These are phyloP conservation scores for Cheirogaleus major DNA, from an alignment of 2,797 vertebrate genomes.

Conservation along the genomic window DNA sequence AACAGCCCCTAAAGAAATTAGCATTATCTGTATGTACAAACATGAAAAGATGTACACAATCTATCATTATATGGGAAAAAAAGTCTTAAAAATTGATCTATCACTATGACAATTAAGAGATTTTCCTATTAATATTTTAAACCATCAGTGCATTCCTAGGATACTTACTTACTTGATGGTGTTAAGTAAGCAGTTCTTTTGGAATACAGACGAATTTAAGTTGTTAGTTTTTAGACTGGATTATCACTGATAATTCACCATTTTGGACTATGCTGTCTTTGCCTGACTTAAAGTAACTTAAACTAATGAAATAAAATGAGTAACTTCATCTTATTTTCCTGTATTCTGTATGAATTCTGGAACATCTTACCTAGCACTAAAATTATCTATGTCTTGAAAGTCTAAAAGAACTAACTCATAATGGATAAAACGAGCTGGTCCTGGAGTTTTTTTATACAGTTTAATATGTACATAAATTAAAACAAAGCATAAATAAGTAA, in stretches of 20 bases:
- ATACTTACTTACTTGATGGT: neutral
- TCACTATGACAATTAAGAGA: neutral
- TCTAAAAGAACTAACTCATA: neutral
- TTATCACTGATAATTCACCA: neutral
- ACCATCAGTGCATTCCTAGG: neutral
- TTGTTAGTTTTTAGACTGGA: neutral
- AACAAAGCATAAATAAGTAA: neutral
- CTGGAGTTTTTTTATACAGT: neutral
- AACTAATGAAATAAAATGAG: neutral
- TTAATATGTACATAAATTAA: neutral
- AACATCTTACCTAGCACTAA: neutral
- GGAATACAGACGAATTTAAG: neutral
- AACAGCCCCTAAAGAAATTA: neutral
- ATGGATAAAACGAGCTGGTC: neutral
- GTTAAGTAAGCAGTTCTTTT: neutral
- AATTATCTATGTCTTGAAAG: neutral
- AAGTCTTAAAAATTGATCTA: constrained; percentile 29
- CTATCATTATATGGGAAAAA: neutral
- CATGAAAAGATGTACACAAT: neutral
- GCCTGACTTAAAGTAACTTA: neutral
- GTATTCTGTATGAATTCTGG: neutral
- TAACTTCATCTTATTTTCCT: neutral
- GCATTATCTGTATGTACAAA: neutral
- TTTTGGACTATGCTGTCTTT: neutral
- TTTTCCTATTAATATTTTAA: neutral